Conservation (phyloP, 2,888 invertebrate genomes). For the Andrena flavipes region DNA sequence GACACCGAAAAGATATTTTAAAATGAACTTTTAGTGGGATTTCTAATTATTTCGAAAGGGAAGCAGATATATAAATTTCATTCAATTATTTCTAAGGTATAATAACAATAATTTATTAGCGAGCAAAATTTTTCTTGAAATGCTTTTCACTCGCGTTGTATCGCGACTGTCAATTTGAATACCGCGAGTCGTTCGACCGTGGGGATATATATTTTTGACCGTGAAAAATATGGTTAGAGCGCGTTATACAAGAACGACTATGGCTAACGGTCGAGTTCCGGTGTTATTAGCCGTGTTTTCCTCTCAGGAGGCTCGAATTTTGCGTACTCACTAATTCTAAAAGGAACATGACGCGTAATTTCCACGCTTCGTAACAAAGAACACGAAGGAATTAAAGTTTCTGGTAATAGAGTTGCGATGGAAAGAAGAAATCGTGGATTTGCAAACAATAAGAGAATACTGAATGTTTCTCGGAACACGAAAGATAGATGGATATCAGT, state of each 20-base stretch:
- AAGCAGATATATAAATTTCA: no score
- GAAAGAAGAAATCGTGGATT: not conserved
- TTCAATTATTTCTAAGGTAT: no score
- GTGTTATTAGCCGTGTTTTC: not conserved
- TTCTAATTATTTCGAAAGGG: no score
- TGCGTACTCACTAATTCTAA: not conserved
- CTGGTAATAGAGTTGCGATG: not conserved
- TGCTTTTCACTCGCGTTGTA: not conserved
- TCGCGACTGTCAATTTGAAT: not conserved
- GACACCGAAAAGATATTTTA: no score
- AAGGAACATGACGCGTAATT: not conserved
- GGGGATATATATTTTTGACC: not conserved
- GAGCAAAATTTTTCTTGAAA: not conserved
- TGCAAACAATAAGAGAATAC: no score
- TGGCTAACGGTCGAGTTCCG: not conserved
- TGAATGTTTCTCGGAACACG: no score
- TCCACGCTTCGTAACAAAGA: not conserved
- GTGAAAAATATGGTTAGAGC: no score
- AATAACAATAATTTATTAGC: no score
- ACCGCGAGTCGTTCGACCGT: no score
- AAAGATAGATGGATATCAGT: no score
- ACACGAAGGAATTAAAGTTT: not conserved
- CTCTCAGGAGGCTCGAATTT: not conserved
- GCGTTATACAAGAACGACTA: slow-evolving; percentile 1
- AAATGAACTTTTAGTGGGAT: no score